Evolutionary conservation across 2,888 invertebrate species (phyloP).

Genomic region (Synanthedon myopaeformis): DNA sequence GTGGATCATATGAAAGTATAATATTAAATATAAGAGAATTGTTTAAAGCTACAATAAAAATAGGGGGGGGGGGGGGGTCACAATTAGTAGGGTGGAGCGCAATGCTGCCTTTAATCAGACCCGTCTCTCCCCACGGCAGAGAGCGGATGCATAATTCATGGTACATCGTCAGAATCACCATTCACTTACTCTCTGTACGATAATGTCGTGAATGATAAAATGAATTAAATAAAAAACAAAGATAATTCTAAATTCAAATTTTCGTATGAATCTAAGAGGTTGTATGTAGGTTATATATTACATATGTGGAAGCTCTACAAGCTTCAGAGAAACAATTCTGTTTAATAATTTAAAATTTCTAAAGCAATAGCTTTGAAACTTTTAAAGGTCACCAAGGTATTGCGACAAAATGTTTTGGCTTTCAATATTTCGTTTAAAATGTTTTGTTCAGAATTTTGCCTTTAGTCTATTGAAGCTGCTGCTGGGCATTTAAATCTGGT

Average conservation of each 20-base stretch:
- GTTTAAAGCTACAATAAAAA: neutral
- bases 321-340: too few relatives aligned
- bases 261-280: too few relatives aligned
- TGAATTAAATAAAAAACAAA: neutral
- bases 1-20: neutral
- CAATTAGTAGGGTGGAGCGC: conserved; percentile 1
- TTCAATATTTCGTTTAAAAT: too few relatives aligned
- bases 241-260: neutral
- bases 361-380: too few relatives aligned
- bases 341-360: too few relatives aligned
- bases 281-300: too few relatives aligned
- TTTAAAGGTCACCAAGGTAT: too few relatives aligned
- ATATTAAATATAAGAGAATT: neutral
- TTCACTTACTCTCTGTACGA: conserved; percentile 16
- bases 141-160: conserved; percentile 32
- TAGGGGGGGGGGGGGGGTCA: neutral
- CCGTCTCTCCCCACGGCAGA: conserved; percentile 9
- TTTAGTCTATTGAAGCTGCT: too few relatives aligned
- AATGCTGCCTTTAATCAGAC: conserved; percentile 10
- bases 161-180: conserved; percentile 17
- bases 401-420: too few relatives aligned
- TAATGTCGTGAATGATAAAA: conserved; percentile 12
- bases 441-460: too few relatives aligned
- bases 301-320: too few relatives aligned
- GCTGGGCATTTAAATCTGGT: too few relatives aligned